Conservation (phyloP, 2,113 vertebrate genomes). For the Anhinga anhinga region DNA sequence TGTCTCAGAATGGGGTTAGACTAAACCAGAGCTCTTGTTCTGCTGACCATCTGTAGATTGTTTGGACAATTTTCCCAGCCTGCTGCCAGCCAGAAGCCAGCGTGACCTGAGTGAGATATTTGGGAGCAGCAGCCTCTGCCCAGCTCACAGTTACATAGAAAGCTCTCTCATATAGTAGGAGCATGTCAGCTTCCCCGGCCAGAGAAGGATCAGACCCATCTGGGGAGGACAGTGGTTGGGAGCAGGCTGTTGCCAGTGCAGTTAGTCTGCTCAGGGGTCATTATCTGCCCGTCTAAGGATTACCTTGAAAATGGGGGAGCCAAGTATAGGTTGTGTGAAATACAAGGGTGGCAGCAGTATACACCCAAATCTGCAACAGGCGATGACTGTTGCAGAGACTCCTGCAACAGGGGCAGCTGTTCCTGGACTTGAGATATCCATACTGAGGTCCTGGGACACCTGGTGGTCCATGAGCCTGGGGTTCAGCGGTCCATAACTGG, state of each 20-base stretch:
- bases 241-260: neutral
- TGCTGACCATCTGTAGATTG: fast-evolving
- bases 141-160: neutral
- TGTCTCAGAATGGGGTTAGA: neutral
- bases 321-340: neutral
- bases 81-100: neutral
- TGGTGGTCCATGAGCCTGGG: neutral
- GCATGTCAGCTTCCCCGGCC: neutral
- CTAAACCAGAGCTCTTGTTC: neutral
- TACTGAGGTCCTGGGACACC: neutral
- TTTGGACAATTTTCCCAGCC: neutral
- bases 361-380: neutral
- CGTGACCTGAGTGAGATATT: fast-evolving
- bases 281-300: neutral
- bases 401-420: too few relatives aligned
- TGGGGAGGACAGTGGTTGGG: neutral
- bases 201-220: neutral
- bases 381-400: too few relatives aligned
- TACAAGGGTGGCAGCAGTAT: neutral
- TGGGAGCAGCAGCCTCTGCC: neutral
- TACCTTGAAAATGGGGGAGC: neutral
- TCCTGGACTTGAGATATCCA: neutral
- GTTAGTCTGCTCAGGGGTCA: neutral
- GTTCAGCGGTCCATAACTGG: neutral
- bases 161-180: neutral